phyloP scores from a whole-genome alignment of 2,113 vertebrate genomes.

The Crotalus helleri region DNA sequence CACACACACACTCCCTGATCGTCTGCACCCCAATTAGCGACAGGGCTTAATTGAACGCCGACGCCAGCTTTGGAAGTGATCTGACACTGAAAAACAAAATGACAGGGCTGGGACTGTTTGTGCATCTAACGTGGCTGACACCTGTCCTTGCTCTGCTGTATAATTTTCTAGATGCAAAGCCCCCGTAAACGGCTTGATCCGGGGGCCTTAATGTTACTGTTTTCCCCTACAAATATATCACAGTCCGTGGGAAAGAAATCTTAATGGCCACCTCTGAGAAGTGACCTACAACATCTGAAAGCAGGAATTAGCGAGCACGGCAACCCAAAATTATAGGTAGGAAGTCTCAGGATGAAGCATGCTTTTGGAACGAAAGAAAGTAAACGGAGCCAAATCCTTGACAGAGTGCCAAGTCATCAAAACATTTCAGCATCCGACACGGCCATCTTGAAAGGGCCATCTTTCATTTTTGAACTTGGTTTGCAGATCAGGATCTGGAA shows the following conservation, averaged over 20 bases:
- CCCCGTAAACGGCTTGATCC: background rate
- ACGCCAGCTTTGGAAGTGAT: background rate
- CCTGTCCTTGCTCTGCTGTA: background rate
- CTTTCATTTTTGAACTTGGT: background rate
- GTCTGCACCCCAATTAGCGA: background rate
- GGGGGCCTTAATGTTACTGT: background rate
- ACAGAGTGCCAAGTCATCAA: fast-evolving
- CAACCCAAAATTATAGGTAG: background rate
- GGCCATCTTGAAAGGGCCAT: background rate
- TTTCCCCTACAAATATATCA: background rate
- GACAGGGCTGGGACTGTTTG: background rate
- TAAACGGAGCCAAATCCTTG: background rate
- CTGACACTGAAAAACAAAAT: background rate
- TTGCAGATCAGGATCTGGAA: background rate
- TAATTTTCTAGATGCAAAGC: too few relatives aligned
- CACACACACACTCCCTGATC: background rate
- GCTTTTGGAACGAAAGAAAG: background rate
- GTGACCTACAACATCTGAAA: background rate
- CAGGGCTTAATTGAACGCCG: background rate
- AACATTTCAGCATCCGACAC: background rate
- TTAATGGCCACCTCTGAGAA: background rate
- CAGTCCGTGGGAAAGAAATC: background rate
- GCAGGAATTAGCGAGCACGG: background rate
- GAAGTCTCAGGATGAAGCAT: background rate
- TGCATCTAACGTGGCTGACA: background rate